Conservation (phyloP, 2,888 invertebrate genomes). For the Drosophila atroscutellata region DNA sequence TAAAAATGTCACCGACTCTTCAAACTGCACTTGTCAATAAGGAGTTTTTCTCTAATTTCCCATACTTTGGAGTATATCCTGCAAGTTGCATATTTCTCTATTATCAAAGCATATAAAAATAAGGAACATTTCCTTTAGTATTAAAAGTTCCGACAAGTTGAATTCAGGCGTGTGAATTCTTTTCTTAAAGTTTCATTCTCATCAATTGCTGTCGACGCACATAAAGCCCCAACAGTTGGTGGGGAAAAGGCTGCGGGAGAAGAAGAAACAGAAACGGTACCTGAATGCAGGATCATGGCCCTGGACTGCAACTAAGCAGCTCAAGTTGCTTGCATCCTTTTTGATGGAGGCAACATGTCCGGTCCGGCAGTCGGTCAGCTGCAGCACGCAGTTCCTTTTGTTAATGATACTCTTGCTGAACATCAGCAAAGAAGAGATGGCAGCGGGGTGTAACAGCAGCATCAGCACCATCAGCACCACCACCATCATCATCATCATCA, state of each 20-base stretch:
- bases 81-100: neutral
- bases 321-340: slow-evolving; percentile 57
- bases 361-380: slow-evolving; percentile 56
- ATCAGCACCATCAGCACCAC: slow-evolving; percentile 42
- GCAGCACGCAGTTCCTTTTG: slow-evolving; percentile 75
- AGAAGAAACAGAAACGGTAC: neutral
- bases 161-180: slow-evolving; percentile 36
- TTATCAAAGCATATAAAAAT: neutral
- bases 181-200: slow-evolving; percentile 37
- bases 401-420: slow-evolving; percentile 78
- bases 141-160: slow-evolving; percentile 14
- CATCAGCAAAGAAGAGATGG: slow-evolving; percentile 36
- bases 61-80: neutral
- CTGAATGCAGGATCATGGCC: slow-evolving; percentile 39
- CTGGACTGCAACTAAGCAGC: slow-evolving; percentile 63
- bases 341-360: slow-evolving; percentile 25
- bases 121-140: neutral
- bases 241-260: neutral
- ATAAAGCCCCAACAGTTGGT: slow-evolving; percentile 1
- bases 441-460: slow-evolving; percentile 22
- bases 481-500: slow-evolving; percentile 39
- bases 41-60: neutral
- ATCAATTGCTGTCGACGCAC: slow-evolving; percentile 51
- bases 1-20: neutral
- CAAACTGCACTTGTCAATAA: neutral